Evolutionary conservation across 2,113 vertebrate genomes (phyloP), one percentile per base, ranked within the genome.

Genomic region (Callospermophilus lateralis): DNA sequence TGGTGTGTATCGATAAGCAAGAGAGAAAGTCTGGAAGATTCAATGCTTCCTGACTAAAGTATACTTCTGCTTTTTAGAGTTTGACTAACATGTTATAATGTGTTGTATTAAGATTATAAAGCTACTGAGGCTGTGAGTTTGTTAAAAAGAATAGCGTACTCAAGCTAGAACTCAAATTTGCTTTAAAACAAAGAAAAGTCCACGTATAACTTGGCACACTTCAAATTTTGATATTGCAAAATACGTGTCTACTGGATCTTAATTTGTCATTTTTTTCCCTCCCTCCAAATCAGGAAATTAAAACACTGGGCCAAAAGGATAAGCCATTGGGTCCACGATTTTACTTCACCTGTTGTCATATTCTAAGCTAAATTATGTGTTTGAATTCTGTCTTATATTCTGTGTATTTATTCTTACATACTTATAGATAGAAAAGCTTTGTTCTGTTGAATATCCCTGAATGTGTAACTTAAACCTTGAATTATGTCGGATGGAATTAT

Each of bases 401-500:
- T 80, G 63, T 76, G 39, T 42, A 65, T 76, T 94, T 96, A 90
- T 93, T 93, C 91, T 89, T 79, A 84, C 4, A 13, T 79, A 45
- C 58, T 94, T 97, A 61, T 0, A 84, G 72, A 94, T 32, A 80
- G 74, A 77, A 26, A 93, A 67, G 8, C 58, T 95, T 93, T 95
- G 34, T 95, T 94, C 77, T 84, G 28, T 72, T 84, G 87, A 88
- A 94, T 94, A 93, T 86, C 67, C 19, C 85, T 77, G 92, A 86
- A 89, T 96, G 68, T 95, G 89, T 95, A 93, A 96, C 76, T 90
- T 93, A 97, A 97, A 80, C 92, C 86, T 88, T 96, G 96, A 97
- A 88, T 97, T 96, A 96, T 95, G 95, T 92, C 76, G 96, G 96
- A 84, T 84, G 93, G 94, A 97, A 97, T 97, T 65, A 95, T 84